phyloP scores from a whole-genome alignment of 2,113 vertebrate genomes.

The Heliornis fulica region DNA sequence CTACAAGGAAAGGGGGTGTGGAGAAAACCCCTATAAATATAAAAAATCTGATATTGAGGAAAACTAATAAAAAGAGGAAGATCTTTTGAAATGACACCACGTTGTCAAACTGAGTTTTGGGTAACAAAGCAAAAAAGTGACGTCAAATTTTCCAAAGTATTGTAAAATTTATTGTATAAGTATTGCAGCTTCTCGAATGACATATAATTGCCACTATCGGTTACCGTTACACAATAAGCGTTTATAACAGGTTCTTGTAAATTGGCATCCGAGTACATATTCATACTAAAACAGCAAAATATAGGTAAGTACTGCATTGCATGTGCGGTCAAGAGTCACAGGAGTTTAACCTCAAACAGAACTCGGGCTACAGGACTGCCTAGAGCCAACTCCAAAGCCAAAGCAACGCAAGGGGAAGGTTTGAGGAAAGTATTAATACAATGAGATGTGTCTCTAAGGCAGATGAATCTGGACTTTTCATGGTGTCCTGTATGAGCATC shows the following conservation, averaged over 20 bases:
- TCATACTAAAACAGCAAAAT: constrained; percentile 68
- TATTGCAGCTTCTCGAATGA: constrained; percentile 80
- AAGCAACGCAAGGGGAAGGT: constrained; percentile 64
- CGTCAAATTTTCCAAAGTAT: constrained; percentile 74
- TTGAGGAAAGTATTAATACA: constrained; percentile 65
- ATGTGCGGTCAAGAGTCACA: constrained; percentile 68
- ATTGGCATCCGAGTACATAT: constrained; percentile 71
- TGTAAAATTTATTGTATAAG: constrained; percentile 85
- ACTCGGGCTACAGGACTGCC: constrained; percentile 65
- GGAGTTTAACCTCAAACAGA: constrained; percentile 66
- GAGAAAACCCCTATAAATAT: neutral
- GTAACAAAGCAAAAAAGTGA: constrained; percentile 50
- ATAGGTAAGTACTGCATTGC: constrained; percentile 71
- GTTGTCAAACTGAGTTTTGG: neutral
- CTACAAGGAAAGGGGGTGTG: neutral
- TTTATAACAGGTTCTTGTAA: constrained; percentile 72
- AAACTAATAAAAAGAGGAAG: neutral
- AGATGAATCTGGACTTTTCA: constrained; percentile 46
- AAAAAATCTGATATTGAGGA: neutral
- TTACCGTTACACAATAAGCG: constrained; percentile 78
- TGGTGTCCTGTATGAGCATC: constrained; percentile 60
- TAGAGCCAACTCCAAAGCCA: constrained; percentile 75
- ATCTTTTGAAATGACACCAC: neutral
- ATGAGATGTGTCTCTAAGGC: constrained; percentile 61
- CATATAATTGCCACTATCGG: constrained; percentile 72